Conservation (phyloP, 2,888 invertebrate genomes). For the Entomobrya multifasciata region DNA sequence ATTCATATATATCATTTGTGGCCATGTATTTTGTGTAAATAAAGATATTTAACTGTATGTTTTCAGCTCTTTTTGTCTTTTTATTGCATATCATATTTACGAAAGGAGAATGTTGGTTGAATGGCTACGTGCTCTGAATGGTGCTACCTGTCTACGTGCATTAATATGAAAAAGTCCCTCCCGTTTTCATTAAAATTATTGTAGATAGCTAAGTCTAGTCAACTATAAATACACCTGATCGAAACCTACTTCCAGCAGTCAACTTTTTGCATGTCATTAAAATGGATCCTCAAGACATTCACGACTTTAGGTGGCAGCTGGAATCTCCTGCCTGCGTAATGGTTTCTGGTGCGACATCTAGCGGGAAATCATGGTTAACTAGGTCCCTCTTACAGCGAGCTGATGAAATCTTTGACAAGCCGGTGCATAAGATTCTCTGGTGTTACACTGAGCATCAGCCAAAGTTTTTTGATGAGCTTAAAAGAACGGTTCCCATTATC, state of each 20-base stretch:
- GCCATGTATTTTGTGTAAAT: not conserved
- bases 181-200: not conserved
- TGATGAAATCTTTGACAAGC: conserved; percentile 34
- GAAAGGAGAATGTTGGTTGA: not conserved
- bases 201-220: not conserved
- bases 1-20: conserved; percentile 3
- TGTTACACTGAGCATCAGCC: conserved; percentile 48
- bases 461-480: not conserved
- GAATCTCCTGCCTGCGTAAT: conserved; percentile 45
- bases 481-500: conserved; percentile 2
- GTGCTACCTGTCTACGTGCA: too few species aligned
- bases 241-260: conserved; percentile 3
- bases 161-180: too few species aligned
- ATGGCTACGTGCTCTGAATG: not conserved
- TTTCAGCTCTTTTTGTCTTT: too few species aligned
- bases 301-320: conserved; percentile 18
- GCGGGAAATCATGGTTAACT: conserved; percentile 40
- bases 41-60: not conserved
- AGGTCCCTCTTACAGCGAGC: not conserved
- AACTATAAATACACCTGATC: not conserved
- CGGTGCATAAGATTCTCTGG: conserved; percentile 25
- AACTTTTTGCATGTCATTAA: conserved; percentile 16
- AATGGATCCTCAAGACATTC: conserved; percentile 22
- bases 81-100: too few species aligned
- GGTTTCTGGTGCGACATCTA: conserved; percentile 7